These are phyloP conservation scores for Lasius platythorax DNA, from an alignment of 2,888 invertebrate species.

Conservation along the genomic window DNA sequence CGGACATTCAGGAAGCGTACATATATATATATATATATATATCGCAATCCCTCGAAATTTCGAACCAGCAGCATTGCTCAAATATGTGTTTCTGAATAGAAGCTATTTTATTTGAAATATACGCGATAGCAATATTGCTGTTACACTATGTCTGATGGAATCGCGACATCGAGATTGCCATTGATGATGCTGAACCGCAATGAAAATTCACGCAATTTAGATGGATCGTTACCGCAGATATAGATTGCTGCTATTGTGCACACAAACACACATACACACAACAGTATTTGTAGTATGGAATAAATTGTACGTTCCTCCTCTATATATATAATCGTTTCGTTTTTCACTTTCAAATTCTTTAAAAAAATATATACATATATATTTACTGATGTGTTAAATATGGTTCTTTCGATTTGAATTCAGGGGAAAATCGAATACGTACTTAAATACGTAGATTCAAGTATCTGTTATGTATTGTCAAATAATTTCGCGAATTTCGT, in stretches of 20 bases:
- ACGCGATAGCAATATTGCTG: slow-evolving; percentile 44
- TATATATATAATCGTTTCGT: background rate
- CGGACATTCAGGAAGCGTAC: slow-evolving; percentile 67
- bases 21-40: background rate
- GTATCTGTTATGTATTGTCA: background rate
- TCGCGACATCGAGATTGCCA: slow-evolving; percentile 41
- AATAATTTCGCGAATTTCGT: background rate
- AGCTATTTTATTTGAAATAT: slow-evolving; percentile 34
- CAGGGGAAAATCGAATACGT: background rate
- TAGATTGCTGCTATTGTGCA: slow-evolving; percentile 24
- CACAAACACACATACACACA: background rate
- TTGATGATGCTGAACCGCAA: slow-evolving; percentile 48
- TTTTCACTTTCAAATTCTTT: background rate
- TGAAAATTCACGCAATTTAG: slow-evolving; percentile 48
- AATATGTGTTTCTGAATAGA: slow-evolving; percentile 45
- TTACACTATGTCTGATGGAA: slow-evolving; percentile 44
- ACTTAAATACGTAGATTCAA: background rate
- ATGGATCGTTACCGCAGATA: slow-evolving; percentile 46
- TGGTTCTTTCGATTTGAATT: background rate
- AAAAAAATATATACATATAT: background rate
- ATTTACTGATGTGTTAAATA: background rate
- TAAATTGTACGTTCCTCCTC: background rate
- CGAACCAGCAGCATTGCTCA: slow-evolving; percentile 7
- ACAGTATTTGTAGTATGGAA: background rate
- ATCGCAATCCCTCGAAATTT: slow-evolving; percentile 44